Conservation (phyloP, 2,888 invertebrate genomes). For the Ichneumoninae sp. region DNA sequence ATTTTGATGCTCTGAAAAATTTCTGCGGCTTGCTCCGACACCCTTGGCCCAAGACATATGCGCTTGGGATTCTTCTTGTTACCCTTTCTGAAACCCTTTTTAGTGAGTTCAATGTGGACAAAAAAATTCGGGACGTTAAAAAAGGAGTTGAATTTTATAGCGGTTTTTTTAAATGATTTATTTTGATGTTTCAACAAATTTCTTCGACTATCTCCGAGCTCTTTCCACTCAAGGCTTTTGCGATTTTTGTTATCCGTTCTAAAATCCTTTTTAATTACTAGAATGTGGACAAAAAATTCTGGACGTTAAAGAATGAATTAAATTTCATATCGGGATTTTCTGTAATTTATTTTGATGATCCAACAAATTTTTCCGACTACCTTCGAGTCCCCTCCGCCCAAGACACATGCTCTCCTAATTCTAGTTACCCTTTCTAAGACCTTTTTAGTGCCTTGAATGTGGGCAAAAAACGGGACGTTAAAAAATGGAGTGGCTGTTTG, state of each 20-base stretch:
- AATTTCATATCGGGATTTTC: not conserved
- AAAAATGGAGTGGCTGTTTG: not conserved
- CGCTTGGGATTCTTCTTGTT: too few species aligned
- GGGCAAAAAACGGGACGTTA: not conserved
- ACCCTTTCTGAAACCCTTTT: not conserved
- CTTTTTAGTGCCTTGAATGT: not conserved
- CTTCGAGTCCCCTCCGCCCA: not conserved
- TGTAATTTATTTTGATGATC: not conserved
- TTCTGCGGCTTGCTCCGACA: too few species aligned
- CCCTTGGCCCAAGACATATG: too few species aligned
- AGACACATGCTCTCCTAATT: not conserved
- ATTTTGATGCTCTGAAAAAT: too few species aligned
- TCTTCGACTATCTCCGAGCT: too few species aligned
- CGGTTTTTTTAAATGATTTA: too few species aligned
- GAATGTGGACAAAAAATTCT: not conserved
- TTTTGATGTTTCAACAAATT: too few species aligned
- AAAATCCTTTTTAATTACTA: not conserved
- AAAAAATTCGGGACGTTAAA: not conserved
- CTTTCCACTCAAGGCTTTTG: too few species aligned
- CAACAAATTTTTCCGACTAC: not conserved
- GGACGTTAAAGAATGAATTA: too few species aligned
- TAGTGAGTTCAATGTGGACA: not conserved
- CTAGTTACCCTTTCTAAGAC: too few species aligned
- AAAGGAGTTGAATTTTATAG: too few species aligned
- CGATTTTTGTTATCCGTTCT: too few species aligned